phyloP scores from a whole-genome alignment of 2,113 vertebrate genomes.

The Lutjanus erythropterus region DNA sequence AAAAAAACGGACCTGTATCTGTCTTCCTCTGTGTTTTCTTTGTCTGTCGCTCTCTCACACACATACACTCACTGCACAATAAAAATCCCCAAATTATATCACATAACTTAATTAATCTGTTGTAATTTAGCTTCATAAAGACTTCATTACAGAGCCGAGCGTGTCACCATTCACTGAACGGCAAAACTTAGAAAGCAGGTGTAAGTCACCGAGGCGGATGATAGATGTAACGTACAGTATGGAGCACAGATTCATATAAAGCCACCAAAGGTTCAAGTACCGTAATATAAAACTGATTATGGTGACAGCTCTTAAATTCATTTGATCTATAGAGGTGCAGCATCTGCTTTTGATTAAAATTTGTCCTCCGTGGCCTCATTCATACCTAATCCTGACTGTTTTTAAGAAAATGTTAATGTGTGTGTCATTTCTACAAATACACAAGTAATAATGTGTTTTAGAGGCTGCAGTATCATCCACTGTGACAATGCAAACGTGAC shows the following conservation, averaged over 20 bases:
- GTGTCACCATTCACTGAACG: constrained; percentile 14
- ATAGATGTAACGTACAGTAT: not conserved
- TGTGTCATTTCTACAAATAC: not conserved
- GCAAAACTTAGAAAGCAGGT: constrained; percentile 30
- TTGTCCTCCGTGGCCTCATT: not conserved
- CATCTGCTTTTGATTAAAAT: constrained; percentile 27
- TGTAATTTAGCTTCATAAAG: constrained; percentile 30
- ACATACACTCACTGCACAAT: not conserved
- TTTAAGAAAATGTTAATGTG: not conserved
- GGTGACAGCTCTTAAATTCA: constrained; percentile 12
- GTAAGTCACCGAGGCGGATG: not conserved
- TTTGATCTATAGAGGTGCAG: constrained; percentile 25
- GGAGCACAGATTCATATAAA: constrained; percentile 16
- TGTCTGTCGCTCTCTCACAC: not conserved
- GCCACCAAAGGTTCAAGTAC: constrained; percentile 27
- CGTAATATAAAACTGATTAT: constrained; percentile 6
- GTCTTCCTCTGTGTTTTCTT: not conserved
- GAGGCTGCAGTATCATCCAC: too few species aligned
- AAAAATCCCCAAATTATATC: constrained; percentile 8
- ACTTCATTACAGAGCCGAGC: constrained; percentile 4
- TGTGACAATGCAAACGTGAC: too few species aligned
- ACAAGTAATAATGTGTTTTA: not conserved
- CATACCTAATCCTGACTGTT: not conserved
- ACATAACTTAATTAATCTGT: constrained; percentile 26
- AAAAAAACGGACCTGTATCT: not conserved